Percentiles rank a stretch among this genome's conserved stretches.
Conservation (phyloP, 1,140 invertebrate species). For the Nebria ingens region DNA sequence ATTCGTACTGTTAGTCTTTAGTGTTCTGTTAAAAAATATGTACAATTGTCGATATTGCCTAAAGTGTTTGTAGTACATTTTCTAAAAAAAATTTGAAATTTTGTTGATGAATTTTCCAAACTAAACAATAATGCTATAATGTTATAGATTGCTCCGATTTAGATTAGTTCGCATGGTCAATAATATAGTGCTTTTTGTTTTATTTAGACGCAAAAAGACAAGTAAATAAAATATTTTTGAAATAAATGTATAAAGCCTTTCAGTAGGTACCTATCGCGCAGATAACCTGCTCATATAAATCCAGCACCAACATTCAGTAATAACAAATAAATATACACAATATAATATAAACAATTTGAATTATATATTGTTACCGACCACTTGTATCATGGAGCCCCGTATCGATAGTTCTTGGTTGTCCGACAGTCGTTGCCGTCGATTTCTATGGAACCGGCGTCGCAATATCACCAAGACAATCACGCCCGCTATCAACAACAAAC, state of each 20-base stretch:
- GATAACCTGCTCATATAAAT: not conserved
- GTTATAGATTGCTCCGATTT: too few species aligned
- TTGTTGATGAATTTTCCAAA: too few species aligned
- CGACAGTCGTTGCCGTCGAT: constrained; percentile 37
- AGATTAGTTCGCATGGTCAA: too few species aligned
- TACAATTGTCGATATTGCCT: too few species aligned
- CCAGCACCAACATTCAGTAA: constrained; percentile 1
- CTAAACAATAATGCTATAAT: too few species aligned
- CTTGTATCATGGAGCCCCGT: constrained; percentile 52
- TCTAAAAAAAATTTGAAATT: too few species aligned
- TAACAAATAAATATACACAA: constrained; percentile 12
- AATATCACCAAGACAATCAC: constrained; percentile 50
- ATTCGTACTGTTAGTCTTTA: too few species aligned
- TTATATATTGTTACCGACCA: constrained; percentile 33
- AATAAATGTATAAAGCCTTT: not conserved
- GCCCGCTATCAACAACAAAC: constrained; percentile 44
- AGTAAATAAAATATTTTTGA: not conserved
- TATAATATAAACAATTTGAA: constrained; percentile 11
- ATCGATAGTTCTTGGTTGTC: constrained; percentile 56
- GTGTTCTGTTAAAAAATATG: too few species aligned
- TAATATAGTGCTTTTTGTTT: too few species aligned
- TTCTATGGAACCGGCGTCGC: constrained; percentile 40
- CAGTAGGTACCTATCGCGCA: not conserved
- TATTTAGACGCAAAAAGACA: too few species aligned
- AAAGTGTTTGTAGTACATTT: too few species aligned